Evolutionary conservation across 2,888 invertebrate genomes (phyloP).

Genomic region (Chironomus tentans): DNA sequence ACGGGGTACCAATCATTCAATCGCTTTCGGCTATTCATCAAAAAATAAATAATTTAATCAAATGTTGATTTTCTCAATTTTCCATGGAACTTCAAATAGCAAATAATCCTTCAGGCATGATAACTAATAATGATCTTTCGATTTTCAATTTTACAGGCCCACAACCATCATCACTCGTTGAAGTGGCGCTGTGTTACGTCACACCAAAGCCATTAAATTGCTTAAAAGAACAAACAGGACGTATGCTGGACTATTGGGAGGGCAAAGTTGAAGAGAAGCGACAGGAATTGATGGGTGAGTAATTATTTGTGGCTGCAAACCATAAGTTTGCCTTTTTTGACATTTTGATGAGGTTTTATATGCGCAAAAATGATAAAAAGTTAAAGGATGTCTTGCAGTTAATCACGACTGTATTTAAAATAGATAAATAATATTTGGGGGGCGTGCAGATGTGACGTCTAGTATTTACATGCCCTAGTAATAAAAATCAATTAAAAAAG

Average conservation of each 20-base stretch:
- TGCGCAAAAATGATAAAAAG: not conserved
- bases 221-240: constrained; percentile 47
- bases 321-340: too few species aligned
- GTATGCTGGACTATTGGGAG: constrained; percentile 44
- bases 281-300: constrained; percentile 38
- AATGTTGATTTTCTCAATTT: not conserved
- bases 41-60: not conserved
- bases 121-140: not conserved
- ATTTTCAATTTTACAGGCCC: not conserved
- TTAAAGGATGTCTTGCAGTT: not conserved
- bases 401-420: not conserved
- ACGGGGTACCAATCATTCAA: not conserved
- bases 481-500: too few species aligned
- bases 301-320: too few species aligned
- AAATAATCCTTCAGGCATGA: not conserved
- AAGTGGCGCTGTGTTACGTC: constrained; percentile 1
- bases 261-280: constrained; percentile 41
- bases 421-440: too few species aligned
- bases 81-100: not conserved
- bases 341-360: too few species aligned
- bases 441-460: too few species aligned
- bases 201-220: constrained; percentile 45
- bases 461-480: too few species aligned
- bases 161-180: constrained; percentile 3
- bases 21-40: not conserved